These are phyloP conservation scores for Phyllostomus hastatus DNA, from an alignment of 2,113 vertebrate genomes.

Conservation along the genomic window DNA sequence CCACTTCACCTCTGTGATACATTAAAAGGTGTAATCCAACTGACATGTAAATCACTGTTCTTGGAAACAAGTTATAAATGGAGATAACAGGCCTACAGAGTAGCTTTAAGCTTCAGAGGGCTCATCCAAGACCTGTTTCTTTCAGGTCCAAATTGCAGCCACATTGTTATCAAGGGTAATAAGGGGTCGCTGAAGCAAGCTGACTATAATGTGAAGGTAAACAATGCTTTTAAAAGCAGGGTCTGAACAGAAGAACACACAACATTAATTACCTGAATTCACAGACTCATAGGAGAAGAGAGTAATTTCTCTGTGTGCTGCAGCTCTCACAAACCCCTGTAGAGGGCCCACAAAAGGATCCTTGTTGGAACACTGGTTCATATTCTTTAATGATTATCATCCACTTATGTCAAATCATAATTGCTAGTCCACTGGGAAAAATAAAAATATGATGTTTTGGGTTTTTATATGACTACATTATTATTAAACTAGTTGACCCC, in stretches of 20 bases:
- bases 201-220: constrained; percentile 90
- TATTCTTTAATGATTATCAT: constrained; percentile 1
- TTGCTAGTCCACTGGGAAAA: constrained; percentile 15
- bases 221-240: constrained; percentile 84
- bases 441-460: neutral
- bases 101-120: constrained; percentile 84
- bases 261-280: constrained; percentile 86
- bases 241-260: constrained; percentile 75
- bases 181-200: constrained; percentile 85
- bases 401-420: constrained; percentile 70
- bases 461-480: neutral
- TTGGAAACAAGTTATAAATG: constrained; percentile 93
- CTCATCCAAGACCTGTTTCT: constrained; percentile 74
- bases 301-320: constrained; percentile 52
- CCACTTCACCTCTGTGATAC: constrained; percentile 84
- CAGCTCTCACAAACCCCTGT: constrained; percentile 62
- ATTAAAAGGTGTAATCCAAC: constrained; percentile 94
- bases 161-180: constrained; percentile 88
- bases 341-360: constrained; percentile 72
- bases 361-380: constrained; percentile 32
- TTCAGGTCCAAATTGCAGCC: constrained; percentile 86
- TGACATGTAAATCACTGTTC: constrained; percentile 97
- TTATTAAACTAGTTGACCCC: neutral
- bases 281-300: constrained; percentile 73
- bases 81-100: constrained; percentile 86